Evolutionary conservation across 2,888 invertebrate species (phyloP).

Genomic region (Trachelus iudaicus): DNA sequence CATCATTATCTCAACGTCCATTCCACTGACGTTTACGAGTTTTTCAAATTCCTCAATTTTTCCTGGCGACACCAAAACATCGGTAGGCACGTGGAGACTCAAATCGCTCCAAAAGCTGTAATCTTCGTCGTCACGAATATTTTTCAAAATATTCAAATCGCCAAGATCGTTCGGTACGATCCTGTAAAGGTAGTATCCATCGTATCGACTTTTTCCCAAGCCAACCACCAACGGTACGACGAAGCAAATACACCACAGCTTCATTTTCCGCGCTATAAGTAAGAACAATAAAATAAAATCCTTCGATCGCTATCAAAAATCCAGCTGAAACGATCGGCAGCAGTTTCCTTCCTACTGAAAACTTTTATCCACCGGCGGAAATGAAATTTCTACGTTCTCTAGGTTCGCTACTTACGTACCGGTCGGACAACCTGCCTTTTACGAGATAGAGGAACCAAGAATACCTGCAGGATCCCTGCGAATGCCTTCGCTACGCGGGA

Average conservation of each 20-base stretch:
- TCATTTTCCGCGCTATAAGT: background rate
- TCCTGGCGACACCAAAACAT: constrained; percentile 72
- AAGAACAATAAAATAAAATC: background rate
- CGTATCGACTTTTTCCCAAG: constrained; percentile 22
- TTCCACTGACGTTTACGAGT: constrained; percentile 57
- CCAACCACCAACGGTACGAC: background rate
- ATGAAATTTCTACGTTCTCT: background rate
- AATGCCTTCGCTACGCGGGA: background rate
- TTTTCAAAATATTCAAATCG: constrained; percentile 11
- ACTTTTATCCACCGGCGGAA: background rate
- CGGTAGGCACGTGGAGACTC: constrained; percentile 34
- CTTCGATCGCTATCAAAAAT: background rate
- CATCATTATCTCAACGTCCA: constrained; percentile 66
- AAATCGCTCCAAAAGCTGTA: constrained; percentile 5
- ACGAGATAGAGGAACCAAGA: background rate
- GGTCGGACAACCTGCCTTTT: background rate
- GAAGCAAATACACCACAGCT: background rate
- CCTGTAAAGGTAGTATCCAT: constrained; percentile 29
- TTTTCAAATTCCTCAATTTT: constrained; percentile 65
- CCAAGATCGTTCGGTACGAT: constrained; percentile 16
- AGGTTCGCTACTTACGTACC: background rate
- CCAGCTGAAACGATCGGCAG: background rate
- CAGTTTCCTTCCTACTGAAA: background rate
- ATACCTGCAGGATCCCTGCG: background rate
- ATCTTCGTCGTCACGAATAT: constrained; percentile 21